phyloP scores from a whole-genome alignment of 2,797 vertebrate genomes.

The Hafferia zeledoni region DNA sequence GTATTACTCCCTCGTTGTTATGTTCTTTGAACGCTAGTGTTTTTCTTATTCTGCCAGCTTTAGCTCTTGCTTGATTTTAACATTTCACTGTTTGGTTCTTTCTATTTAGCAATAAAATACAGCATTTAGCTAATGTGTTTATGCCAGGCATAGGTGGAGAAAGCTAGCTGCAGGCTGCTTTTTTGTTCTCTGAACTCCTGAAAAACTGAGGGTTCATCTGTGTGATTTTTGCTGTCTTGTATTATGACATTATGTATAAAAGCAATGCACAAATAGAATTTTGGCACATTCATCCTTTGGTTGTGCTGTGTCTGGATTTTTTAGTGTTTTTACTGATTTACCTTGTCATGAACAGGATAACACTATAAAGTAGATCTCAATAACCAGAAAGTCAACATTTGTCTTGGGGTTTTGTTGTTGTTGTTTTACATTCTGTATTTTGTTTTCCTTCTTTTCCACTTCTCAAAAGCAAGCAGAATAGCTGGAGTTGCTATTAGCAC shows the following conservation, averaged over 20 bases:
- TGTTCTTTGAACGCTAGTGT: neutral
- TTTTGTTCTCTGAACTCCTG: constrained; percentile 4
- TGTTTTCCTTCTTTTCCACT: neutral
- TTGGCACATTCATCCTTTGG: neutral
- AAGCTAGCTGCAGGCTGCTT: constrained; percentile 1
- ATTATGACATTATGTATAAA: neutral
- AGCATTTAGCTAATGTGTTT: neutral
- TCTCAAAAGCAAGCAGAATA: neutral
- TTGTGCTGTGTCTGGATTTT: neutral
- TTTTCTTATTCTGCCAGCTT: constrained; percentile 35
- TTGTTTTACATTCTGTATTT: neutral
- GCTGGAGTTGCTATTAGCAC: neutral
- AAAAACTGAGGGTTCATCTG: neutral
- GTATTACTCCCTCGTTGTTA: neutral
- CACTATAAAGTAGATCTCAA: neutral
- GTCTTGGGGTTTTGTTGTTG: neutral
- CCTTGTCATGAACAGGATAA: neutral
- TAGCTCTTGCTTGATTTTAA: neutral
- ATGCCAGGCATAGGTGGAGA: constrained; percentile 8
- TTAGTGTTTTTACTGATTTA: neutral
- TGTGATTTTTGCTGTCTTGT: neutral
- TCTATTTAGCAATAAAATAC: constrained; percentile 5
- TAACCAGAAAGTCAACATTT: neutral
- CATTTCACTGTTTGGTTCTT: constrained; percentile 19
- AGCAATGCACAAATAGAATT: neutral